phyloP scores from a whole-genome alignment of 2,888 invertebrate genomes.

The Leptopilina drosophilae region DNA sequence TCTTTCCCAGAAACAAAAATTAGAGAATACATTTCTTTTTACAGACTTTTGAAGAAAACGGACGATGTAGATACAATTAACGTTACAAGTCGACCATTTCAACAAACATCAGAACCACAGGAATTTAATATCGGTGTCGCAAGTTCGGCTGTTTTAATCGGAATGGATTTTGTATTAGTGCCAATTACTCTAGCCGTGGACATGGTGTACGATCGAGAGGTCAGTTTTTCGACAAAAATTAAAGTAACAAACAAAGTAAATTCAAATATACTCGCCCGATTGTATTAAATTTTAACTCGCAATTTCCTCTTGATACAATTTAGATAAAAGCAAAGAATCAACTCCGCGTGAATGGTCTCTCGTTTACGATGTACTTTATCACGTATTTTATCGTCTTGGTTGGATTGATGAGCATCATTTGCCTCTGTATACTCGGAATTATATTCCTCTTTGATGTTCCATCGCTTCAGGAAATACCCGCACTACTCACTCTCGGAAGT shows the following conservation, averaged over 20 bases:
- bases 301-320: slow-evolving; percentile 59
- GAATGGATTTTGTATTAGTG: slow-evolving; percentile 88
- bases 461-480: slow-evolving; percentile 84
- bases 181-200: slow-evolving; percentile 88
- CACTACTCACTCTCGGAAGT: slow-evolving; percentile 83
- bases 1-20: background rate
- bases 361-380: slow-evolving; percentile 86
- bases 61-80: slow-evolving; percentile 79
- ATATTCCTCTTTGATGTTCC: slow-evolving; percentile 85
- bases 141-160: slow-evolving; percentile 86
- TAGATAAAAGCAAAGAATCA: slow-evolving; percentile 91
- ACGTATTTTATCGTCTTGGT: slow-evolving; percentile 87
- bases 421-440: slow-evolving; percentile 80
- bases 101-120: slow-evolving; percentile 85
- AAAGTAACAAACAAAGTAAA: no score
- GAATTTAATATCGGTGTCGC: slow-evolving; percentile 86
- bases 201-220: slow-evolving; percentile 91
- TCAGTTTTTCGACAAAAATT: slow-evolving; percentile 70
- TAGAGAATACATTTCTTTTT: slow-evolving; percentile 18
- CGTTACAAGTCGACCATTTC: slow-evolving; percentile 84
- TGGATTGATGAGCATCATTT: slow-evolving; percentile 84
- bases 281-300: slow-evolving; percentile 14
- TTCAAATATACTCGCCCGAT: background rate
- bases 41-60: slow-evolving; percentile 75
- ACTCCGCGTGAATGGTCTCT: slow-evolving; percentile 88